These are phyloP conservation scores for Acanthosepion lycidas DNA, from an alignment of 2,888 invertebrate species.

Conservation along the genomic window DNA sequence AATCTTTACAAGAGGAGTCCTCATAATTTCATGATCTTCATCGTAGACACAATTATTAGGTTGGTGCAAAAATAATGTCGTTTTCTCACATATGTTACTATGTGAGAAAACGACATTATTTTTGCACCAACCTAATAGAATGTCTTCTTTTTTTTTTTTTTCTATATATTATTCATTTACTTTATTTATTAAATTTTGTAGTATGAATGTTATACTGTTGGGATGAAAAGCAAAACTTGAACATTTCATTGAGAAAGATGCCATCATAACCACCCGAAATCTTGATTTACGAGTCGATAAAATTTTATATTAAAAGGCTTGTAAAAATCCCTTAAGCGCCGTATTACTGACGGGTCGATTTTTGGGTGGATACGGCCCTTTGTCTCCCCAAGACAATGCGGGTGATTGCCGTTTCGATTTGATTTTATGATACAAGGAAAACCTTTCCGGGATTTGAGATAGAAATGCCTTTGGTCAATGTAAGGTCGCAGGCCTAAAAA, in stretches of 20 bases:
- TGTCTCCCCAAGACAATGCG: slow-evolving; percentile 76
- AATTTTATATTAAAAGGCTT: slow-evolving; percentile 76
- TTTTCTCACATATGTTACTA: no score
- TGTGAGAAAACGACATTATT: no score
- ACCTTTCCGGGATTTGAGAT: slow-evolving; percentile 91
- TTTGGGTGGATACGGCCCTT: slow-evolving; percentile 76
- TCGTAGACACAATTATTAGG: not conserved
- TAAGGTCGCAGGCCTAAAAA: slow-evolving; percentile 89
- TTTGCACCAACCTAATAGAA: no score
- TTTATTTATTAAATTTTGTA: not conserved
- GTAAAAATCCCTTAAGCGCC: slow-evolving; percentile 74
- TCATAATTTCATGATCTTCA: not conserved
- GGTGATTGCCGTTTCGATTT: slow-evolving; percentile 63
- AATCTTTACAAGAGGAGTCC: not conserved
- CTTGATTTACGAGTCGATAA: slow-evolving; percentile 74
- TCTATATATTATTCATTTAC: not conserved
- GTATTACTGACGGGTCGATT: slow-evolving; percentile 67
- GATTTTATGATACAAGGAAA: slow-evolving; percentile 85
- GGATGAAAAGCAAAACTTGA: not conserved
- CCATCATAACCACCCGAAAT: slow-evolving; percentile 74
- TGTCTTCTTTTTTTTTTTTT: not conserved
- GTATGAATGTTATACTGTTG: not conserved
- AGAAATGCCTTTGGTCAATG: slow-evolving; percentile 91
- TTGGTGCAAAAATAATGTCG: no score
- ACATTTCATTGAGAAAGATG: not conserved